Percentiles rank a stretch among this genome's conserved stretches.
phyloP scores from a whole-genome alignment of 92 coral and sea anemone species.

The Palythoa grandiflora region DNA sequence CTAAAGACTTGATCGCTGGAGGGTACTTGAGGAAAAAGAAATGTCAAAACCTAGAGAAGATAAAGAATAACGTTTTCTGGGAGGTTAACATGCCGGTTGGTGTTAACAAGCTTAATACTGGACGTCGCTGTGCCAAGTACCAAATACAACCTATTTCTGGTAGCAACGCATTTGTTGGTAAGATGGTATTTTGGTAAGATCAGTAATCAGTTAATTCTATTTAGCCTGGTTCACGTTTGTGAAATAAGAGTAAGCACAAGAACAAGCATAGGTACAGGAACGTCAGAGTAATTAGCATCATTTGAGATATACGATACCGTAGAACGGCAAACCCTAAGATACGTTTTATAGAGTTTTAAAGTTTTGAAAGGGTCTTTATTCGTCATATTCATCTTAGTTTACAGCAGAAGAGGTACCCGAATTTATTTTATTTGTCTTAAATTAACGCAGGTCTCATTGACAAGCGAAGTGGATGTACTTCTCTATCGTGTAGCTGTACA shows the following conservation, averaged over 20 bases:
- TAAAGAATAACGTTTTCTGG: constrained; percentile 47
- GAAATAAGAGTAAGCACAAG: too few relatives aligned
- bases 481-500: background rate
- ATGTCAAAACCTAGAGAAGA: constrained; percentile 51
- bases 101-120: background rate
- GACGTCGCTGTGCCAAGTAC: constrained; percentile 44
- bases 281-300: too few relatives aligned
- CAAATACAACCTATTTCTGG: constrained; percentile 32
- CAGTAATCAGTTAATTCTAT: background rate
- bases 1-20: constrained; percentile 56
- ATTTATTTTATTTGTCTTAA: background rate
- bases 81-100: constrained; percentile 37
- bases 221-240: too few relatives aligned
- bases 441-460: background rate
- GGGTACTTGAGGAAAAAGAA: constrained; percentile 37
- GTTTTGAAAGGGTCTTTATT: background rate
- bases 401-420: background rate
- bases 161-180: constrained; percentile 68
- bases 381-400: too few relatives aligned
- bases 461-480: constrained; percentile 9
- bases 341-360: background rate
- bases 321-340: background rate
- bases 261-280: too few relatives aligned
- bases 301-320: too few relatives aligned
- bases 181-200: background rate